phyloP scores from a whole-genome alignment of 37 sponge, comb jelly and placozoan species.

The Oopsacas minuta region DNA sequence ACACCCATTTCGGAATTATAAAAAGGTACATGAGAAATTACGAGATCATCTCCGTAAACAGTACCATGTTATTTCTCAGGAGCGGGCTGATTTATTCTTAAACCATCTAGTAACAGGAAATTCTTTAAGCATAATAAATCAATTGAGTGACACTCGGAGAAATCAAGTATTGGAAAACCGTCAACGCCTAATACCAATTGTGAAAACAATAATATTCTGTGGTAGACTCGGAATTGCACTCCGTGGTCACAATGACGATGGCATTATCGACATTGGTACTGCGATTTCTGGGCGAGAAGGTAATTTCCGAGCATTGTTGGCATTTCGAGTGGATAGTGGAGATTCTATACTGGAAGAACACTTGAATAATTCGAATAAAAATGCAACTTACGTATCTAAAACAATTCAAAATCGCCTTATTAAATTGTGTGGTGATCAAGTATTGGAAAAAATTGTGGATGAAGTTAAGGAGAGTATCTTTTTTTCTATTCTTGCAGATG shows the following conservation, averaged over 20 bases:
- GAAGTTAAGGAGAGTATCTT: background rate
- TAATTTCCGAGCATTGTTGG: background rate
- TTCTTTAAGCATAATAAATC: background rate
- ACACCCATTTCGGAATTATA: background rate
- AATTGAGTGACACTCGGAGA: background rate
- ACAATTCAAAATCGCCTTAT: conserved; percentile 12
- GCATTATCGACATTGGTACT: background rate
- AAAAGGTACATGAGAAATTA: background rate
- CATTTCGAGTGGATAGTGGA: background rate
- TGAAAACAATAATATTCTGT: background rate
- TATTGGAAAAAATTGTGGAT: background rate
- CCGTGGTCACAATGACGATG: background rate
- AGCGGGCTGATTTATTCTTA: background rate
- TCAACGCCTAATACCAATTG: background rate
- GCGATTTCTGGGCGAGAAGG: background rate
- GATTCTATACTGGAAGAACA: background rate
- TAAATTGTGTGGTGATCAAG: background rate
- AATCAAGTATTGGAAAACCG: background rate
- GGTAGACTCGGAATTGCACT: background rate
- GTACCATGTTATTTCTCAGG: background rate
- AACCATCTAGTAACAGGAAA: background rate
- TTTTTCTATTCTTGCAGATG: conserved; percentile 20
- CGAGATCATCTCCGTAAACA: background rate
- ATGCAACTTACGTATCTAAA: background rate
- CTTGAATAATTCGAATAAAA: background rate